Evolutionary conservation across 1,140 invertebrate species (phyloP), one percentile per base, ranked within the genome.

Genomic region (Mamestra configurata): DNA sequence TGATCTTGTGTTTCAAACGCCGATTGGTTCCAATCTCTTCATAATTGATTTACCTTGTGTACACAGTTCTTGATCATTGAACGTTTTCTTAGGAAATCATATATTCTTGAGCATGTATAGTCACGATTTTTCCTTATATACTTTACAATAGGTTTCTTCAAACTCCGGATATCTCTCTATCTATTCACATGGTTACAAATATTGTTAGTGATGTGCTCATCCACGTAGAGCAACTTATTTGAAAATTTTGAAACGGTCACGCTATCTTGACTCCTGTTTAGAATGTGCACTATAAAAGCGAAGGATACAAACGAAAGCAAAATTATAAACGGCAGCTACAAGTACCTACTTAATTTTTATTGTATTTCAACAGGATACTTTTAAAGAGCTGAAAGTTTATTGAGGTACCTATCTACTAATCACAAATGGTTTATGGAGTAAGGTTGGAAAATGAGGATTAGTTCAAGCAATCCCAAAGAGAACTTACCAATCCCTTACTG

Each of bases 11-110:
- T 24, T 22, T 46, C 40, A 46, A 37, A 35, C 15, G 46, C 22
- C 43, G 15, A 68, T 68, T 68, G 10, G 68, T 31, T 68, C n/a
- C 46, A 51, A 51, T 71, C 46, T 51, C 43, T 71, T 46, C 40
- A 7, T 71, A 71, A 71, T 71, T 71, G 46, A 53, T 71, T 71
- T 68, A 49, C 10, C 40, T 43, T 71, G 35, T 51, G 46, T 71
- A 71, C 46, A 18, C 20, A 68, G 59, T 68, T 15, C 35, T 3
- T 4, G 22, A 51, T 70, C 31, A 70, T 49, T 51, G 46, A 35
- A 20, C 13, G 10, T 46, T 51, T 71, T 53, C 37, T 68, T 68
- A 15, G 8, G 20, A 68, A 68, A 46, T 68, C 13, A 11, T 37
- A 11, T 22, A 40, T 68, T 24, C 20, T 10, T 46, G 0, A 6